Base-by-base conservation (phyloP, 2,888 invertebrate species). In the Eueremaeus valkanovi region DNA sequence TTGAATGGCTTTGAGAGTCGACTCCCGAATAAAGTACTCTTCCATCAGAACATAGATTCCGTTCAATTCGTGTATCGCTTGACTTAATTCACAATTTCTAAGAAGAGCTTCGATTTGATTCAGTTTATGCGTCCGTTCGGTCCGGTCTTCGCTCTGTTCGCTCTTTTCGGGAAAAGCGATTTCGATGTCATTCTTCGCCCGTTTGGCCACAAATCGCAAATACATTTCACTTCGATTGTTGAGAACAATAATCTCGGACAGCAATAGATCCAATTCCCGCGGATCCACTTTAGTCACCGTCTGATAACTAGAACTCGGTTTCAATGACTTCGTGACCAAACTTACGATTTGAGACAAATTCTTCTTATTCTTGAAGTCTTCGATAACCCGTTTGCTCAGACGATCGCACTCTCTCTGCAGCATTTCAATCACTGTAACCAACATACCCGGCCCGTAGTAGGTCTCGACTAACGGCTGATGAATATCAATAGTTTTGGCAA, bases 21-120 rank as follows among this genome's bases (percentile, higher is more conserved):
- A 96, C 84, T 97, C 95, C 79, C 93, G 91, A 88, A 98, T 89
- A 83, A 95, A 98, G 84, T 92, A 97, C 82, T 94, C 91, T 83
- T 99, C 99, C 80, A 98, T 86, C 27, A 91, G 87, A 73, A 98
- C 88, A 85, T 99, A 99, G 78, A 90, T 89, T 49, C 93, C 92
- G 0, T 98, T 86, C 42, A 87, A 79, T 76, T 87, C 86, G 81
- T 87, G 85, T 81, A 86, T 83, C 61, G 81, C 73, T 16, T 82
- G 80, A 78, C 83, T 84, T 51, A 86, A 80, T 78, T 84, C 83
- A 77, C 92, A 91, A 76, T 89, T 88, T 40, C 87, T 87, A 27
- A 94, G 86, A 73, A 91, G 85, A 72, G 86, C 85, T 78, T 92
- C 90, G 45, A 90, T 78, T 42, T 81, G 80, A 8, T 74, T 68